phyloP scores from a whole-genome alignment of 2,888 invertebrate species.

The Nomada fabriciana region DNA sequence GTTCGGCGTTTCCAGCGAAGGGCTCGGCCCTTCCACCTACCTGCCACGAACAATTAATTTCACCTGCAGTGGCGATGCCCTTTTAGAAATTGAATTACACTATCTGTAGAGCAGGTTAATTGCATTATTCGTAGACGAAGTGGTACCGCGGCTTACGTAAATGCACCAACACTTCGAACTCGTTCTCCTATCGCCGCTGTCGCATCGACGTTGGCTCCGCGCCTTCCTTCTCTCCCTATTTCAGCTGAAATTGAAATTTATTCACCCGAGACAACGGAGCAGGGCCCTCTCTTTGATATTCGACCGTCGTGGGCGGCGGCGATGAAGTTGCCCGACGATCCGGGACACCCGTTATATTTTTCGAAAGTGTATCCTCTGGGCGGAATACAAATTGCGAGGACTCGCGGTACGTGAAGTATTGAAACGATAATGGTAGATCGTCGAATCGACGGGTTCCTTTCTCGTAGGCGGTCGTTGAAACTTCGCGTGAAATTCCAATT shows the following conservation, averaged over 20 bases:
- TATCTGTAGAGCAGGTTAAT: constrained; percentile 74
- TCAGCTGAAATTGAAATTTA: constrained; percentile 74
- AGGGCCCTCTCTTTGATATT: constrained; percentile 62
- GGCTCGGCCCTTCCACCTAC: constrained; percentile 10
- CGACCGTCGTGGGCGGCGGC: constrained; percentile 42
- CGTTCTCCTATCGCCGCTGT: constrained; percentile 57
- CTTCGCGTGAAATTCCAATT: constrained; percentile 9
- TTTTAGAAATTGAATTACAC: constrained; percentile 75
- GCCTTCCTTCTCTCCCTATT: constrained; percentile 31
- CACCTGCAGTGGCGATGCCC: constrained; percentile 63
- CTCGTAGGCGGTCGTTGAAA: neutral
- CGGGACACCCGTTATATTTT: constrained; percentile 52
- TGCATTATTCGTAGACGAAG: constrained; percentile 76
- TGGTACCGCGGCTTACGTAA: constrained; percentile 70
- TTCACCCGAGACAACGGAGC: constrained; percentile 55
- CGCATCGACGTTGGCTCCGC: constrained; percentile 56
- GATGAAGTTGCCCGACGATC: constrained; percentile 44
- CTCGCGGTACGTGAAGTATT: constrained; percentile 3
- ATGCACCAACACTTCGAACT: constrained; percentile 74
- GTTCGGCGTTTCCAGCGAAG: neutral
- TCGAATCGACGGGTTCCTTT: too few species aligned
- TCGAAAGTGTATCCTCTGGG: constrained; percentile 35
- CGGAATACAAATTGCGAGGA: constrained; percentile 47
- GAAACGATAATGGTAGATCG: constrained; percentile 29
- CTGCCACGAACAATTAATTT: constrained; percentile 71